Base-by-base conservation (phyloP, 2,888 invertebrate species). In the Tetragonisca angustula region DNA sequence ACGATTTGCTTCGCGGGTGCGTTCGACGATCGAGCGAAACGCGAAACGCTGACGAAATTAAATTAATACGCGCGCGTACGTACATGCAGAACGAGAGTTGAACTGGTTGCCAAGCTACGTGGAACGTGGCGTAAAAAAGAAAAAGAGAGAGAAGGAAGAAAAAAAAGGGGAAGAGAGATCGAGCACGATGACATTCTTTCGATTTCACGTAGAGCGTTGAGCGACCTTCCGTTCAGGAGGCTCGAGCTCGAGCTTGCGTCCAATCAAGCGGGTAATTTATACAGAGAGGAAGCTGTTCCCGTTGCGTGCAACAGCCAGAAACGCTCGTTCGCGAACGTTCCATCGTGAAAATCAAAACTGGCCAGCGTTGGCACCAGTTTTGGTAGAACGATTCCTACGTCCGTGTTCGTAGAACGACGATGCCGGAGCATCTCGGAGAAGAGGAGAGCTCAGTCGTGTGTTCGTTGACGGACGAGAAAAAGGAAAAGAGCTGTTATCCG, bases 241-340 rank as follows among this genome's bases (percentile, higher is more conserved):
- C 27, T 50, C 61, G 75, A 72, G 79, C 36, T 36, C 61, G 75
- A 72, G 69, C 69, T 76, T 82, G 76, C 76, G 68, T 71, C 24
- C 71, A 83, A 83, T 83, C 83, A 61, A 83, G 83, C 83, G 83
- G 54, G 77, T 82, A 83, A 83, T 84, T 83, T 84, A 70, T 70
- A 77, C 72, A 59, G 76, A 65, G 83, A 82, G 83, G 83, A 83
- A 83, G 83, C 76, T 71, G 71, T 76, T 61, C 52, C 61, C 71
- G 70, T 70, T 65, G 43, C 56, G n/a, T 50, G 32, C 4, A n/a
- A n/a, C 52, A 21, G 56, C 4, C 27, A 61, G 76, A 69, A 49
- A 64, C 50, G 43, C n/a, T 43, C 27, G 61, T 43, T 43, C 52
- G 68, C 79, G 52, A 79, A 68, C 54, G 43, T 62, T 79, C 52